Conservation (phyloP, 2,797 vertebrate genomes). For the Ammospiza maritima region DNA sequence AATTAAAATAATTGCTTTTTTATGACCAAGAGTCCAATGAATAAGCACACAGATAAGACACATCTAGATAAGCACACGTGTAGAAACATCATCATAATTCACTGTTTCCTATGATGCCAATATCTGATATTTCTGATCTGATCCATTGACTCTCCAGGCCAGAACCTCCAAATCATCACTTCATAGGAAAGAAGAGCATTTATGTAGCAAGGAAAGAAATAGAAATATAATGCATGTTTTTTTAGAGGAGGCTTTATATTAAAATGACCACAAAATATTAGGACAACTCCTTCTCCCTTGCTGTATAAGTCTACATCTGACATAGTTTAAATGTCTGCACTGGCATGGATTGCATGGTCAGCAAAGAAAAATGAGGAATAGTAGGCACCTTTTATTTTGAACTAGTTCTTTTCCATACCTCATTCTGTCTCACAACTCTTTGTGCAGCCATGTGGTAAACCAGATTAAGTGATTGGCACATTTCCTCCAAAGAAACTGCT, state of each 20-base stretch:
- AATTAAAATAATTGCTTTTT: not conserved
- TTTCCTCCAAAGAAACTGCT: not conserved
- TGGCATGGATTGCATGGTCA: not conserved
- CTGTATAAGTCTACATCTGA: not conserved
- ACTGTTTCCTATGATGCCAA: not conserved
- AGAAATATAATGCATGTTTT: not conserved
- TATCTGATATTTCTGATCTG: not conserved
- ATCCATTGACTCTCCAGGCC: not conserved
- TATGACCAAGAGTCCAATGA: not conserved
- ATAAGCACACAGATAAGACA: not conserved
- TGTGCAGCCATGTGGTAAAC: not conserved
- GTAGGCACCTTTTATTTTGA: not conserved
- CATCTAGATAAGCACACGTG: not conserved
- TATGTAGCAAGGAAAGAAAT: not conserved
- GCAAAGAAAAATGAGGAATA: not conserved
- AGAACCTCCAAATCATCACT: not conserved
- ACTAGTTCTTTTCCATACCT: not conserved
- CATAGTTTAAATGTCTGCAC: not conserved
- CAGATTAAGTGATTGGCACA: not conserved
- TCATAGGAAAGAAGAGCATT: not conserved
- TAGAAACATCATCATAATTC: not conserved
- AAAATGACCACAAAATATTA: not conserved
- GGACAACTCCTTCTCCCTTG: not conserved
- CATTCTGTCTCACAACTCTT: not conserved
- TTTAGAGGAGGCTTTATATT: not conserved